Percentiles rank a stretch among this genome's conserved stretches.
These are phyloP conservation scores for Bombylius discolor DNA, from an alignment of 2,888 invertebrate species.

Conservation along the genomic window DNA sequence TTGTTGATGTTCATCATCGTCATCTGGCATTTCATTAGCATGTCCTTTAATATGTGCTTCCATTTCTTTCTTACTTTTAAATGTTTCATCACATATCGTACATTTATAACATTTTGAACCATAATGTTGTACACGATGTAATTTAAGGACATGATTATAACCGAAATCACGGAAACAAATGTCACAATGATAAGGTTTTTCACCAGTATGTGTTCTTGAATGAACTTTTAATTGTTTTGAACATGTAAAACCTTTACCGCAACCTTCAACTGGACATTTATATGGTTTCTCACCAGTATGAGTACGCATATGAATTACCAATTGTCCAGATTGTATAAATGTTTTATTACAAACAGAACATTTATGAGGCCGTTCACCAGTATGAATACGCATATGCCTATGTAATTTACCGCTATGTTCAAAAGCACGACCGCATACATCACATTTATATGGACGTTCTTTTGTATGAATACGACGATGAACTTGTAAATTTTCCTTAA, in stretches of 20 bases:
- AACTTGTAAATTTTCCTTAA: slow-evolving; percentile 83
- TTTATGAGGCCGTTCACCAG: slow-evolving; percentile 77
- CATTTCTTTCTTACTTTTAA: slow-evolving; percentile 82
- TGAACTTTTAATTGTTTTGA: slow-evolving; percentile 86
- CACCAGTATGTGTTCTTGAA: slow-evolving; percentile 81
- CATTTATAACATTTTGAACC: slow-evolving; percentile 88
- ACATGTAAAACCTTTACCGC: slow-evolving; percentile 83
- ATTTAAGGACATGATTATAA: slow-evolving; percentile 79
- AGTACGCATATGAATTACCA: slow-evolving; percentile 82
- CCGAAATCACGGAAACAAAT: slow-evolving; percentile 84
- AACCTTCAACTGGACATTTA: slow-evolving; percentile 65
- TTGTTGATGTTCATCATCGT: slow-evolving; percentile 25
- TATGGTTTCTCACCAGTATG: slow-evolving; percentile 82
- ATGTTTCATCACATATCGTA: slow-evolving; percentile 81
- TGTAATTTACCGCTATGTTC: slow-evolving; percentile 84
- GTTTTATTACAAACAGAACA: slow-evolving; percentile 79
- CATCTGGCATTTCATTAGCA: slow-evolving; percentile 47
- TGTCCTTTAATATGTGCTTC: slow-evolving; percentile 76
- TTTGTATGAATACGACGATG: slow-evolving; percentile 83
- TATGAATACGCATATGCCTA: slow-evolving; percentile 82
- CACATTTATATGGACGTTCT: slow-evolving; percentile 80
- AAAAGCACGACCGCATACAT: slow-evolving; percentile 76
- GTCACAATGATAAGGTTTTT: slow-evolving; percentile 82
- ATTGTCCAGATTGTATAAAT: slow-evolving; percentile 80
- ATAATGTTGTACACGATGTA: slow-evolving; percentile 81